These are phyloP conservation scores for Loriculus beryllinus DNA, from an alignment of 2,797 vertebrate genomes.

Conservation along the genomic window DNA sequence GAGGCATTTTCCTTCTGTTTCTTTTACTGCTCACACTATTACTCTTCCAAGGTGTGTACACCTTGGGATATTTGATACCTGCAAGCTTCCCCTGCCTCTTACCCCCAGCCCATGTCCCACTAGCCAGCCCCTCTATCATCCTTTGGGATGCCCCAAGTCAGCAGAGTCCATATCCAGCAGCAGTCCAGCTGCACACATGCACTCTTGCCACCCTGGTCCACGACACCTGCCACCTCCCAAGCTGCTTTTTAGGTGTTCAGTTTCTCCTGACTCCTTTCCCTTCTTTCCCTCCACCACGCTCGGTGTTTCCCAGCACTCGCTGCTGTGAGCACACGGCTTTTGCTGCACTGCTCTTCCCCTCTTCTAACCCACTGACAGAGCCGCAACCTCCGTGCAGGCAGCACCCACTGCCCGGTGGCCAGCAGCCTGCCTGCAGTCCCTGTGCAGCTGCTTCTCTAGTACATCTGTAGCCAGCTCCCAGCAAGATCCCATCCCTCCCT, in stretches of 20 bases:
- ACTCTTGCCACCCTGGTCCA: background rate
- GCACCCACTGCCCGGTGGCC: background rate
- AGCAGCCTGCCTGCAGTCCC: accelerated
- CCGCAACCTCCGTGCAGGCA: background rate
- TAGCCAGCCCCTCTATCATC: background rate
- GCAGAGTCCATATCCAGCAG: background rate
- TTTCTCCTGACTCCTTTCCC: background rate
- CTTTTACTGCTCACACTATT: background rate
- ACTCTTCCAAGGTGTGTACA: background rate
- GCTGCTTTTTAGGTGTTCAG: background rate
- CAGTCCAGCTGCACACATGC: background rate
- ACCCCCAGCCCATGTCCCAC: background rate
- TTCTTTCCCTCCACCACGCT: background rate
- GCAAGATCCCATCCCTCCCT: background rate
- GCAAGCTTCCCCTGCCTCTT: background rate
- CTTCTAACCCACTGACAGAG: background rate
- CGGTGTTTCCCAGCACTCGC: background rate
- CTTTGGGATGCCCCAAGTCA: background rate
- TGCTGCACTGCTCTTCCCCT: background rate
- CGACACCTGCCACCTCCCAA: background rate
- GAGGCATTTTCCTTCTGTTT: background rate
- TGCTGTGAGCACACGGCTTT: background rate
- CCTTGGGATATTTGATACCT: background rate
- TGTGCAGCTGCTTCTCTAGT: background rate
- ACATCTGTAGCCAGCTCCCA: background rate